Base-by-base conservation (phyloP, 1,140 invertebrate species). In the Coelopa frigida region DNA sequence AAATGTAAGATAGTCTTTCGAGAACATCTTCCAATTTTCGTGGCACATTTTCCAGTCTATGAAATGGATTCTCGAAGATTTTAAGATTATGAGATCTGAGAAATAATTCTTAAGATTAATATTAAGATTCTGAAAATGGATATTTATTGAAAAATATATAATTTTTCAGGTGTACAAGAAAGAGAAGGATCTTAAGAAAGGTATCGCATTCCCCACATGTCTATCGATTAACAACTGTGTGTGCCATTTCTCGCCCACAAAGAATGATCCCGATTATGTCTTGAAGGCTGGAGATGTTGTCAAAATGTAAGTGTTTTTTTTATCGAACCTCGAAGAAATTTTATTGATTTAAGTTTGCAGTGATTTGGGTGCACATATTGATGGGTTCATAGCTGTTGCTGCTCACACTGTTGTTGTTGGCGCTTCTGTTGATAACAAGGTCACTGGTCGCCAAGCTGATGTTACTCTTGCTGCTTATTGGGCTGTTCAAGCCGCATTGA, bases 161-260 rank as follows among this genome's bases (percentile, higher is more conserved):
- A 35, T 18, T 37, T 15, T 23, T 11, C 15, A 70, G 67, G 67
- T 69, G 45, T 99, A 96, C 72, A 99, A 98, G 74, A 98, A 96
- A 67, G 93, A 98, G 65, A 99, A 98, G 70, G 92, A 97, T 53
- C 76, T 97, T 53, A 96, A 94, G 66, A 98, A 98, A 74, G 92
- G 93, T 64, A 95, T 99, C 64, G 95, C 96, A 29, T 99, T 99
- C 72, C 97, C 97, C 29, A 98, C 94, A 26, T 99, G 95, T 76
- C 80, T 99, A 48, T 98, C 95, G 18, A 86, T 98, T 8, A 98
- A 99, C 72, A 98, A 99, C 72, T 97, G 94, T 75, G 95, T 99
- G 68, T 98, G 96, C 70, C 96, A 99, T 69, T 99, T 88, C 71
- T 98, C 94, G 35, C 97, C 97, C 14, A 81, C 97, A 40, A 84